Evolutionary conservation across 2,888 invertebrate species (phyloP), one percentile per base, ranked within the genome.

Genomic region (Melanargia galathea): DNA sequence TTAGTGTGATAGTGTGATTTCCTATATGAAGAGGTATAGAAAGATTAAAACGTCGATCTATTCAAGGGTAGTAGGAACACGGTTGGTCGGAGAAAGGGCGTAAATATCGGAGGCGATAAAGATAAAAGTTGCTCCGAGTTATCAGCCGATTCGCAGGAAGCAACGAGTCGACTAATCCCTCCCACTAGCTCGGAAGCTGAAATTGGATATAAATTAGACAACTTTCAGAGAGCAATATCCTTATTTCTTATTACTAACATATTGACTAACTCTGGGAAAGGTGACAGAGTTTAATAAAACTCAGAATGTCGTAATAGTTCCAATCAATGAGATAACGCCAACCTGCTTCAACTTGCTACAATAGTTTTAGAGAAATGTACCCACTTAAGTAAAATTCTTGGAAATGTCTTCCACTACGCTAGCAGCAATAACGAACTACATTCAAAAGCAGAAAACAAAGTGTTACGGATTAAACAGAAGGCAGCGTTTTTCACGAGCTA

Each of bases 141-240:
- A 72, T 73, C 73, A 62, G 59, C 62, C 66, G 65, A 70, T 71
- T 69, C 68, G 60, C 71, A 71, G 71, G 70, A 66, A 69, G 70
- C 64, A 67, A 65, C 68, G 63, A 66, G 63, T 64, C 55, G 67
- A 64, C 67, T 71, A 73, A 73, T 73, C 73, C 73, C 68, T 70
- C 65, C 67, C 68, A 65, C 60, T 69, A 58, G 62, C 67, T 68
- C 65, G 64, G 68, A 79, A 81, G 79, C 66, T 66, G 63, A 81
- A 83, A 83, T 83, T 80, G 79, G 83, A 83, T 76, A 89, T 90
- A 89, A 89, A 87, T 87, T 83, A 80, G 75, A 75, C 78, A 87
- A 87, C 84, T 87, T 86, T 87, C 87, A 86, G 84, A 84, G 80
- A 83, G 87, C 87, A 86, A 87, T 87, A 86, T 87, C 87, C 87